Evolutionary conservation across 2,888 invertebrate genomes (phyloP).

Genomic region (Oscheius sp.): DNA sequence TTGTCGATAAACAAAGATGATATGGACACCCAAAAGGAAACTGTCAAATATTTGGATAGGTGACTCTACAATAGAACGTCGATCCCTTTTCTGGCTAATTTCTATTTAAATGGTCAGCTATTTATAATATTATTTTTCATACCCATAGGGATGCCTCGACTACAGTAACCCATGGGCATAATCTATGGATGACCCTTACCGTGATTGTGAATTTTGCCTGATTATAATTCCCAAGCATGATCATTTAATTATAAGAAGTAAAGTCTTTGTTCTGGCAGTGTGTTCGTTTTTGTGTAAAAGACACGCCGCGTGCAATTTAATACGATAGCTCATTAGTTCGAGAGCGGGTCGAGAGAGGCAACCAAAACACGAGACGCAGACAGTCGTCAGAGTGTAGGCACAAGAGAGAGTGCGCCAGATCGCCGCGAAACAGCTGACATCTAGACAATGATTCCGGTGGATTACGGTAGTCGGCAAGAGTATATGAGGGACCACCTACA

Average conservation of each 20-base stretch:
- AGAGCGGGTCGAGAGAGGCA: conserved; percentile 21
- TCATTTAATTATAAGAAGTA: not conserved
- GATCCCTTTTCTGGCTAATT: no score
- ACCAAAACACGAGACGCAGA: conserved; percentile 25
- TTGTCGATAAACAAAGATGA: no score
- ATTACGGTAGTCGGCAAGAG: conserved; percentile 16
- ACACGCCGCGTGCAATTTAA: conserved; percentile 34
- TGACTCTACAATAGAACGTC: no score
- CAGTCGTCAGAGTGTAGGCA: conserved; percentile 9
- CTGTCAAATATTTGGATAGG: no score
- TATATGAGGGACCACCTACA: conserved; percentile 20
- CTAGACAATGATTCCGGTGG: conserved; percentile 6
- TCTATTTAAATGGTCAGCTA: no score
- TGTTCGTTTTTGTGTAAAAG: conserved; percentile 21
- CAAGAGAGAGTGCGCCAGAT: not conserved
- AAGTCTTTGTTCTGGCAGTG: not conserved
- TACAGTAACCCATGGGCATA: no score
- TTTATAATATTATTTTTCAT: no score
- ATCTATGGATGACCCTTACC: not conserved
- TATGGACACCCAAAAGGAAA: no score
- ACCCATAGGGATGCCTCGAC: no score
- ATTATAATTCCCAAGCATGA: not conserved
- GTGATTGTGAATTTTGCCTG: not conserved
- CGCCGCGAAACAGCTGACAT: conserved; percentile 30
- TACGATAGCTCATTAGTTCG: conserved; percentile 38